These are phyloP conservation scores for Poecile montanus DNA, from an alignment of 2,797 vertebrate species.

Conservation along the genomic window DNA sequence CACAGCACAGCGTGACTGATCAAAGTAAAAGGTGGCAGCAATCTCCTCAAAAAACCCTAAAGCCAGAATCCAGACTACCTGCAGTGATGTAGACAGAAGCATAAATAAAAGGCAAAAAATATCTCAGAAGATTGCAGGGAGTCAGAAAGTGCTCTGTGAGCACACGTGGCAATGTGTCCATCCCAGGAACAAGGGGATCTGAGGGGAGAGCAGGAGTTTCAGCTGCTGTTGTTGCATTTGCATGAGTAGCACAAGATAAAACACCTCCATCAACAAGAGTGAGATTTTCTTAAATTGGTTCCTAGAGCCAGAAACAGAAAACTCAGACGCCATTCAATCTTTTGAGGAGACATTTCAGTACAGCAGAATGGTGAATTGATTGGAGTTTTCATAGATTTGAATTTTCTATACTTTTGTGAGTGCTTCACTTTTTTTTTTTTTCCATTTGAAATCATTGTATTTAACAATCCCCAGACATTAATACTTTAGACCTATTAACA, in stretches of 20 bases:
- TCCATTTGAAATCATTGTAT: background rate
- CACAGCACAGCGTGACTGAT: background rate
- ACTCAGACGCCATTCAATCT: conserved; percentile 24
- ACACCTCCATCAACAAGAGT: background rate
- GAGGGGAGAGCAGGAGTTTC: background rate
- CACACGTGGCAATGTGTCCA: background rate
- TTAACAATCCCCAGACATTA: background rate
- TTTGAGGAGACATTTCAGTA: background rate
- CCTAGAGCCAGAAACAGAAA: conserved; percentile 1
- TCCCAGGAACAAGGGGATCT: background rate
- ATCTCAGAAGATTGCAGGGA: background rate
- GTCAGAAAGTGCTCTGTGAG: background rate
- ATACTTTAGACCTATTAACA: background rate
- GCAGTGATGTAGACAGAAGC: background rate
- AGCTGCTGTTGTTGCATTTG: background rate
- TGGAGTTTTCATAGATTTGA: background rate
- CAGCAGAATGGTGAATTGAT: background rate
- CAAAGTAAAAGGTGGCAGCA: background rate
- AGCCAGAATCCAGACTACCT: background rate
- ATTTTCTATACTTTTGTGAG: background rate
- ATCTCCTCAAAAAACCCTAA: background rate
- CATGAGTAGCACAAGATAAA: conserved; percentile 9
- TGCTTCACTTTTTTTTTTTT: background rate
- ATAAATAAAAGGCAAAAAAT: background rate
- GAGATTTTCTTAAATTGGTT: background rate